These are phyloP conservation scores for Panulirus ornatus DNA, from an alignment of 1,140 invertebrate genomes.

Conservation along the genomic window DNA sequence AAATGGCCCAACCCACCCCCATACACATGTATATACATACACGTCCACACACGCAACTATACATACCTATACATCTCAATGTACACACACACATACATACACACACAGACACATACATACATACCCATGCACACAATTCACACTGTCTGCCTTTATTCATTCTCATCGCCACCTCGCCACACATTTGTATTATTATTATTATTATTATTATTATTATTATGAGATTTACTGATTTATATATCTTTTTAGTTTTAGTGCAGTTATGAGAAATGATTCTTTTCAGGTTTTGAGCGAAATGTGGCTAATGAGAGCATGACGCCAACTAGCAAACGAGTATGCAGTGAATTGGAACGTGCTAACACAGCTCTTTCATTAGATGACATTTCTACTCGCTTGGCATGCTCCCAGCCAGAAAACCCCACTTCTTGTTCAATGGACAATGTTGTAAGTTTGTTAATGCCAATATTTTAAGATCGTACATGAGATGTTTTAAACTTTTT, in stretches of 20 bases:
- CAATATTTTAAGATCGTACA: not conserved
- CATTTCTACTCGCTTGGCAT: slow-evolving; percentile 75
- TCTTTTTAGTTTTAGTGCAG: not conserved
- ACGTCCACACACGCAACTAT: too few species aligned
- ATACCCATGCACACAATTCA: too few species aligned
- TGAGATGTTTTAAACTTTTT: not conserved
- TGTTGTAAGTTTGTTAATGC: slow-evolving; percentile 36
- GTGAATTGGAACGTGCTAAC: slow-evolving; percentile 76
- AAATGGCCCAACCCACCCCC: too few species aligned
- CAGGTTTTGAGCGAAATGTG: slow-evolving; percentile 30
- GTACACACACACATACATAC: too few species aligned
- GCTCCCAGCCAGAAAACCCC: slow-evolving; percentile 78
- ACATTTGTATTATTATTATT: not conserved
- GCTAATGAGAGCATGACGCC: slow-evolving; percentile 43
- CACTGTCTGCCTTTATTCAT: too few species aligned
- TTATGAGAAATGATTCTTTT: not conserved
- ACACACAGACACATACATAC: too few species aligned
- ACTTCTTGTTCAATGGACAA: slow-evolving; percentile 46
- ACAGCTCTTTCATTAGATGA: slow-evolving; percentile 71
- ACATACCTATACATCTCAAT: too few species aligned
- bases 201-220: not conserved
- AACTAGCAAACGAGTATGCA: slow-evolving; percentile 77
- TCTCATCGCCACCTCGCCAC: too few species aligned
- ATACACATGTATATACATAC: too few species aligned
- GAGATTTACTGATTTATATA: not conserved